Evolutionary conservation across 2,888 invertebrate species (phyloP).

Genomic region (Sialis lutaria): DNA sequence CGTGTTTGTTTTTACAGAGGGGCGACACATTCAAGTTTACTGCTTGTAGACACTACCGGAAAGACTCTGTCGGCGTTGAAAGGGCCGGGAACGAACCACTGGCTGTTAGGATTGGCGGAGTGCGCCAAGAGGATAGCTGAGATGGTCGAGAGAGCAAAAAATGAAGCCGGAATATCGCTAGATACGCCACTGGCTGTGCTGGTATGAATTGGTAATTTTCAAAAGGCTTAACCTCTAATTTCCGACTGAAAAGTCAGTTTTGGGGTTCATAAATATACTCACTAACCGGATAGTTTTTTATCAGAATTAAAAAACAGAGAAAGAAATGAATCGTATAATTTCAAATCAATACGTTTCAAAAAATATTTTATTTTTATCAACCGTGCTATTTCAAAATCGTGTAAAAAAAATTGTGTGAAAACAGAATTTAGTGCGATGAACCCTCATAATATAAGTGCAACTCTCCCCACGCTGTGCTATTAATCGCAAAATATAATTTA

Average conservation of each 20-base stretch:
- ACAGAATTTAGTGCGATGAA: too few species aligned
- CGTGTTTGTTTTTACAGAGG: constrained; percentile 41
- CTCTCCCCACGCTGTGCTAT: too few species aligned
- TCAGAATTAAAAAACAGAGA: too few species aligned
- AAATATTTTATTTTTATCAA: too few species aligned
- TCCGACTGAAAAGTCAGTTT: constrained; percentile 16
- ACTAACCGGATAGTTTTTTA: neutral
- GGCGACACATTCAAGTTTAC: constrained; percentile 64
- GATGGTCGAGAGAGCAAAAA: constrained; percentile 53
- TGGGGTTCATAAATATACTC: neutral
- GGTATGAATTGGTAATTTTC: constrained; percentile 25
- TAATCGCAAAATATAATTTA: too few species aligned
- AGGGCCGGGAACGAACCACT: constrained; percentile 67
- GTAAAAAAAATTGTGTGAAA: too few species aligned
- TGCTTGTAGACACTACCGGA: constrained; percentile 58
- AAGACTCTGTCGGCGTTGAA: constrained; percentile 43
- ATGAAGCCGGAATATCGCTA: constrained; percentile 37
- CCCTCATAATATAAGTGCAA: too few species aligned
- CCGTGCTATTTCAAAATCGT: too few species aligned
- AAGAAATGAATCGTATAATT: too few species aligned
- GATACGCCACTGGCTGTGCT: constrained; percentile 43
- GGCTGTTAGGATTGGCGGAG: constrained; percentile 68
- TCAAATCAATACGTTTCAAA: too few species aligned
- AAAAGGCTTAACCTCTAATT: too few species aligned
- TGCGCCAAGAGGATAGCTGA: constrained; percentile 53